Evolutionary conservation across 2,888 invertebrate species (phyloP).

Genomic region (Mesochorus sp.): DNA sequence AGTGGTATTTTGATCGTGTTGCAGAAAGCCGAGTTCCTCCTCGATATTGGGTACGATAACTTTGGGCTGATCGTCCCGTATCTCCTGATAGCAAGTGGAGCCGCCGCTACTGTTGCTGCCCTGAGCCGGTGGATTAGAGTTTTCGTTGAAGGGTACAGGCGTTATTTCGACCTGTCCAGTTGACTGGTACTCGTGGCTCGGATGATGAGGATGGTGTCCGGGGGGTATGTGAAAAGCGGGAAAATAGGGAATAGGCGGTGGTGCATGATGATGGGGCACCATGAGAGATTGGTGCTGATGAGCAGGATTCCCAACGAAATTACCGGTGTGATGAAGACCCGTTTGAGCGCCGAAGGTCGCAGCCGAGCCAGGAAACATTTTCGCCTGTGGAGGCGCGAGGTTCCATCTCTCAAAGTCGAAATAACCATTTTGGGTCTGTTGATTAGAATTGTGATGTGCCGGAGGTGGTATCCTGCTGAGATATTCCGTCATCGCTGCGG

Average conservation of each 20-base stretch:
- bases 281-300: slow-evolving; percentile 87
- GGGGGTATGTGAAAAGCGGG: slow-evolving; percentile 88
- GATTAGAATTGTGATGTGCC: slow-evolving; percentile 86
- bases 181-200: slow-evolving; percentile 85
- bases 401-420: slow-evolving; percentile 93
- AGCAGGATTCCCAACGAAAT: slow-evolving; percentile 81
- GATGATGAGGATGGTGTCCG: slow-evolving; percentile 84
- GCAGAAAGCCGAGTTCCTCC: slow-evolving; percentile 92
- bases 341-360: slow-evolving; percentile 84
- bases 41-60: slow-evolving; percentile 95
- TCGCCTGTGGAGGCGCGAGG: slow-evolving; percentile 87
- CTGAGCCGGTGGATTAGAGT: slow-evolving; percentile 42
- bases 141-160: slow-evolving; percentile 80
- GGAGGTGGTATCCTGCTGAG: slow-evolving; percentile 87
- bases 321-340: slow-evolving; percentile 83
- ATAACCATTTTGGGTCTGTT: slow-evolving; percentile 86
- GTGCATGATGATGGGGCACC: slow-evolving; percentile 87
- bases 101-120: neutral
- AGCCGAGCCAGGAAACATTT: slow-evolving; percentile 87
- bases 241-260: slow-evolving; percentile 88
- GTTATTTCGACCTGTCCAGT: slow-evolving; percentile 85
- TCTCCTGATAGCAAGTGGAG: slow-evolving; percentile 53
- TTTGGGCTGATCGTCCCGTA: slow-evolving; percentile 89
- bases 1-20: slow-evolving; percentile 70
- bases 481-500: slow-evolving; percentile 83